Percentiles rank a stretch among this genome's conserved stretches.
These are phyloP conservation scores for Strigamia crassipes DNA, from an alignment of 2,888 invertebrate species.

Conservation along the genomic window DNA sequence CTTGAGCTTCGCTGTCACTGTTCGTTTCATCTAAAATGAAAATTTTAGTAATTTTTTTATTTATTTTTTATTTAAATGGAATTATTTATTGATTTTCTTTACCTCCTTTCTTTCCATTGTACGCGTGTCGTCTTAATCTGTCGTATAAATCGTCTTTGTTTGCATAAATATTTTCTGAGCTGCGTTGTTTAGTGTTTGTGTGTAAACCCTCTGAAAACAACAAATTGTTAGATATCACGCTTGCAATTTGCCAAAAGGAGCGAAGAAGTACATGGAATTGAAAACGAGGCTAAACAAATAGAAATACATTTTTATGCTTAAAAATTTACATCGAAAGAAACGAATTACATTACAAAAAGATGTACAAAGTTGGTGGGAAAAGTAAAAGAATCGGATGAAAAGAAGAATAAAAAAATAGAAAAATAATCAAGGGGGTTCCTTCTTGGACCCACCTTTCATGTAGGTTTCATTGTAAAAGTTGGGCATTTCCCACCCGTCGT, in stretches of 20 bases:
- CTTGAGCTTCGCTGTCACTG: slow-evolving; percentile 53
- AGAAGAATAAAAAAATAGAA: slow-evolving; percentile 42
- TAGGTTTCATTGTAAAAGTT: slow-evolving; percentile 96
- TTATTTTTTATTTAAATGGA: neutral
- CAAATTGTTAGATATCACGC: neutral
- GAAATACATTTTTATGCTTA: slow-evolving; percentile 14
- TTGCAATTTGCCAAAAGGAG: neutral
- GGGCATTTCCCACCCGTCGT: slow-evolving; percentile 97
- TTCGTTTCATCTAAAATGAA: slow-evolving; percentile 50
- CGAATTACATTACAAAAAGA: neutral
- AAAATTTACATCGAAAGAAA: slow-evolving; percentile 24
- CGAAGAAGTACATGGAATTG: neutral
- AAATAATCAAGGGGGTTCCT: slow-evolving; percentile 41
- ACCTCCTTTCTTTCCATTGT: slow-evolving; percentile 87
- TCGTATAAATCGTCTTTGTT: slow-evolving; percentile 93
- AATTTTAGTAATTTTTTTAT: neutral
- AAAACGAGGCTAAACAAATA: neutral
- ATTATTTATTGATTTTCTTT: neutral
- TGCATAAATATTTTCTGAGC: slow-evolving; percentile 91
- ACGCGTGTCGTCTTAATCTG: slow-evolving; percentile 91
- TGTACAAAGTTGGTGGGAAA: neutral
- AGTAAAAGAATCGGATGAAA: neutral
- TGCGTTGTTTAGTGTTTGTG: slow-evolving; percentile 77
- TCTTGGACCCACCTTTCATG: slow-evolving; percentile 68
- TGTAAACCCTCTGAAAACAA: slow-evolving; percentile 70